Evolutionary conservation across 2,113 vertebrate genomes (phyloP).

Genomic region (Nesoenas mayeri): DNA sequence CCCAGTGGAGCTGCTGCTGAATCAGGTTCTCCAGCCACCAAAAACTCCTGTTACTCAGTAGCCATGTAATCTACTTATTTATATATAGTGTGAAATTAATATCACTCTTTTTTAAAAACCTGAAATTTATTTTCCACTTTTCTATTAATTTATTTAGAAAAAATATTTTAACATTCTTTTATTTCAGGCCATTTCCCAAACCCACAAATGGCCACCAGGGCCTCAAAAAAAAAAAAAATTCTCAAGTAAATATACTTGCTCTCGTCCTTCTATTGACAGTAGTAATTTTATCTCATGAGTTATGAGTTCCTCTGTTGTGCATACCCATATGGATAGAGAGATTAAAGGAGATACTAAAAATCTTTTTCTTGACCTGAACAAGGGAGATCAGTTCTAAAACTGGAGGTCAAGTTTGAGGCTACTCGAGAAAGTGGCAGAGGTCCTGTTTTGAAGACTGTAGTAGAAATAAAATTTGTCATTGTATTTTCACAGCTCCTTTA

Average conservation of each 20-base stretch:
- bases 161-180: not conserved
- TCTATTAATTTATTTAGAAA: not conserved
- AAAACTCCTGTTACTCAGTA: not conserved
- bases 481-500: not conserved
- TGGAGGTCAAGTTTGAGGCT: not conserved
- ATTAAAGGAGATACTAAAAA: not conserved
- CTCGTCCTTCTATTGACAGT: not conserved
- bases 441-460: not conserved
- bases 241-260: not conserved
- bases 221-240: not conserved
- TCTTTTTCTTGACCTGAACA: not conserved
- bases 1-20: not conserved
- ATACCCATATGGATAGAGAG: not conserved
- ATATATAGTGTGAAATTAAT: not conserved
- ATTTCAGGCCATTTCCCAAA: not conserved
- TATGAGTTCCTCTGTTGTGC: not conserved
- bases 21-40: fast-evolving
- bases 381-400: not conserved
- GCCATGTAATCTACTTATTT: not conserved
- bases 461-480: not conserved
- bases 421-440: not conserved
- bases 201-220: fast-evolving
- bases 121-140: not conserved
- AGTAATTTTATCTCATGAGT: not conserved
- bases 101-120: not conserved